Conservation (phyloP, 2,113 vertebrate species). For the Tachysurus vachellii region DNA sequence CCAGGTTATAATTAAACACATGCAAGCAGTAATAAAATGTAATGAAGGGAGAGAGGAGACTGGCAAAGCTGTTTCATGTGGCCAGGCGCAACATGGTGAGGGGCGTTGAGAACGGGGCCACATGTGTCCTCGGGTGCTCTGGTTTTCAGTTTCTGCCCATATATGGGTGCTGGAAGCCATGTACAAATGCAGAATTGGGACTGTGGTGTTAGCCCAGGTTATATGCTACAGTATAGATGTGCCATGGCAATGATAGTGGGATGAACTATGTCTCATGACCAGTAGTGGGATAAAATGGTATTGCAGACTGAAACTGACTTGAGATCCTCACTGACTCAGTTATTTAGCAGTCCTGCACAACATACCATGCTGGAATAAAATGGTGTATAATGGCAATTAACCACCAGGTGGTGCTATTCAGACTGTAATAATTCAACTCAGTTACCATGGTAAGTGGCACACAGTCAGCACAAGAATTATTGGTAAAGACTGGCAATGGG, state of each 20-base stretch:
- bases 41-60: conserved; percentile 75
- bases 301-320: neutral
- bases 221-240: neutral
- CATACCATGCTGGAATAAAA: neutral
- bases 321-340: too few relatives aligned
- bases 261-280: neutral
- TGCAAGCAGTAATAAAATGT: conserved; percentile 72
- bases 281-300: neutral
- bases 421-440: conserved; percentile 10
- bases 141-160: conserved; percentile 35
- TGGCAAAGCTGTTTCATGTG: conserved; percentile 77
- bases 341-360: neutral
- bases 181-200: neutral
- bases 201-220: neutral
- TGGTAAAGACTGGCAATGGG: neutral
- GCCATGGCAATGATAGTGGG: neutral
- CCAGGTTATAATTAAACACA: conserved; percentile 74
- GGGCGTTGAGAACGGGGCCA: conserved; percentile 65
- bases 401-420: conserved; percentile 50
- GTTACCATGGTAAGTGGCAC: neutral
- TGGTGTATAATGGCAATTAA: neutral
- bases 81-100: conserved; percentile 61
- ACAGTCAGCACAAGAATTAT: neutral
- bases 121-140: conserved; percentile 62
- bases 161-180: conserved; percentile 13